Base-by-base conservation (phyloP, 2,797 vertebrate species). In the Botia kubotai region DNA sequence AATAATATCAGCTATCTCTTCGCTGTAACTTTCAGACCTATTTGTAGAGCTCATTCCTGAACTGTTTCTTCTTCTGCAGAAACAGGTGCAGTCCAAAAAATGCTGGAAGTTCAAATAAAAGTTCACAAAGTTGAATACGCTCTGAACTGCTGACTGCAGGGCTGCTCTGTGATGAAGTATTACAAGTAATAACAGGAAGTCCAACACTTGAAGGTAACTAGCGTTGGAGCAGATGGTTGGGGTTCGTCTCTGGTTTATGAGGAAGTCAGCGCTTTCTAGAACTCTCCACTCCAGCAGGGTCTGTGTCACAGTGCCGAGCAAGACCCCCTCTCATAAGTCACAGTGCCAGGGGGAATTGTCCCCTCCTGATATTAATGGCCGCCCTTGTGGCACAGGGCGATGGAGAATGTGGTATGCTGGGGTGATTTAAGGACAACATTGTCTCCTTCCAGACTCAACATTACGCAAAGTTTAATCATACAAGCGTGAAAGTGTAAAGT, bases 261-360 rank as follows among this genome's bases (percentile, higher is more conserved):
- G 78, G 66, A 89, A 88, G 91, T 94, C 93, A 94, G 94, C 93
- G 86, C 85, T 94, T 89, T 90, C 86, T 81, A 89, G 57, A 92
- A 91, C 90, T 88, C 91, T 88, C 79, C 57, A 82, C 86, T 91
- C 89, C 79, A 85, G 85, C 88, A 86, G 89, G 90, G 91, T 91
- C 91, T 87, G 85, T 79, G 76, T 88, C 80, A 86, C 79, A 77
- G 72, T 68, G 55, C 29, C 75, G 90, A 90, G 88, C 91, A 89
- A 88, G 90, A 93, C 91, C 91, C 91, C 89, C 90, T 90, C 86
- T 88, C 87, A 87, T 90, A 87, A 90, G 91, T 87, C 89, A 90
- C 86, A 85, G 86, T 88, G 67, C 88, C 90, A 46, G 84, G 86
- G 92, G 92, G 91, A 93, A 92, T 92, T 86, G 75, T 86, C 85